Percentiles rank a stretch among this genome's conserved stretches.
Evolutionary conservation across 2,113 vertebrate species (phyloP).

Genomic region (Epinephelus fuscoguttatus): DNA sequence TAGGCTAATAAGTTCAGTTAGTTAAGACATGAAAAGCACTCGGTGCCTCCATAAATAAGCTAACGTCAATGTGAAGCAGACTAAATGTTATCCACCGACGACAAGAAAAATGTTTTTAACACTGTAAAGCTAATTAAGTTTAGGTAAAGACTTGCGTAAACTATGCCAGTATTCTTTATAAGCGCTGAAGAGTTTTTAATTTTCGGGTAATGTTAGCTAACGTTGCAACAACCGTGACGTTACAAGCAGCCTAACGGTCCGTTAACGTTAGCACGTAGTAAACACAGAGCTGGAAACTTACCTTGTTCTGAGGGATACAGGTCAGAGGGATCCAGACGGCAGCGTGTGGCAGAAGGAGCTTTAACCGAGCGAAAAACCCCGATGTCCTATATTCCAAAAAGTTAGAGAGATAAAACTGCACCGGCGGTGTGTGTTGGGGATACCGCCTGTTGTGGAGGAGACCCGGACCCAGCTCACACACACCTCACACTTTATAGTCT

Average conservation of each 20-base stretch:
- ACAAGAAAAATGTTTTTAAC: not conserved
- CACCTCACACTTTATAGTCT: constrained; percentile 45
- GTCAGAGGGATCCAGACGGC: constrained; percentile 44
- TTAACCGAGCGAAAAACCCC: constrained; percentile 34
- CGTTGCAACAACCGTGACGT: not conserved
- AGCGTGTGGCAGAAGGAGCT: constrained; percentile 39
- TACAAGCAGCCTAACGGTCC: not conserved
- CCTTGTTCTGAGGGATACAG: constrained; percentile 43
- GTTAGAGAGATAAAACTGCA: constrained; percentile 62
- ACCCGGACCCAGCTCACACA: constrained; percentile 72
- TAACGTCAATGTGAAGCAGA: not conserved
- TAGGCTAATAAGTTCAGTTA: too few species aligned
- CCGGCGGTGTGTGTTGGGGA: constrained; percentile 26
- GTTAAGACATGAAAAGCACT: not conserved
- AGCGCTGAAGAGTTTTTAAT: not conserved
- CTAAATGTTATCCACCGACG: not conserved
- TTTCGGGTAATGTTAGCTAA: not conserved
- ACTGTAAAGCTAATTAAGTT: not conserved
- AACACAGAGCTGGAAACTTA: constrained; percentile 51
- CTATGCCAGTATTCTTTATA: not conserved
- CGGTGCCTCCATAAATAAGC: not conserved
- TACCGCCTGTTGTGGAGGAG: constrained; percentile 53
- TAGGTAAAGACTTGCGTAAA: not conserved
- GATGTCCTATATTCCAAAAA: constrained; percentile 76
- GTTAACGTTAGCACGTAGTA: not conserved